Evolutionary conservation across 2,113 vertebrate genomes (phyloP).

Genomic region (Gymnorhina tibicen): DNA sequence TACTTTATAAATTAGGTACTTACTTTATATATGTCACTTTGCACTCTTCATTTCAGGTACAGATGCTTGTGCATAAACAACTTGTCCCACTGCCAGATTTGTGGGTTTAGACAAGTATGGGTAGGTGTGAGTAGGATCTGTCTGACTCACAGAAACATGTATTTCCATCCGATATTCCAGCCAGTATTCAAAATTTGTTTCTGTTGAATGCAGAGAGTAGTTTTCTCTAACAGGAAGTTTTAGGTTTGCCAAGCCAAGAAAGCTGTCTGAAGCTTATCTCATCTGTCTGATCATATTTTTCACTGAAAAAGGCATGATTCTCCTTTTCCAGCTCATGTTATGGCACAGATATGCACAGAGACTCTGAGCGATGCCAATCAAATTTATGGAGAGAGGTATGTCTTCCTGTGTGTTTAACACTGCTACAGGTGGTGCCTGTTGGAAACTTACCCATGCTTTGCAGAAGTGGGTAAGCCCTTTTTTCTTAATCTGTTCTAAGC

Average conservation of each 20-base stretch:
- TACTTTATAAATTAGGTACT: not conserved
- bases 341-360: not conserved
- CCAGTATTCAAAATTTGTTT: not conserved
- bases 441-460: not conserved
- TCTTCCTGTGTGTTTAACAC: not conserved
- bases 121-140: not conserved
- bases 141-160: not conserved
- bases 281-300: not conserved
- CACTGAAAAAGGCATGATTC: not conserved
- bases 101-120: not conserved
- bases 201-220: not conserved
- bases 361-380: not conserved
- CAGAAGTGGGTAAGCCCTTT: not conserved
- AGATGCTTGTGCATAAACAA: not conserved
- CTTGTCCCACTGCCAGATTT: constrained; percentile 3
- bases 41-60: not conserved
- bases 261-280: constrained; percentile 11
- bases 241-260: not conserved
- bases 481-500: not conserved
- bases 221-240: constrained; percentile 7
- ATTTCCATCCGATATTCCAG: not conserved
- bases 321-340: not conserved
- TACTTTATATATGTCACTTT: not conserved
- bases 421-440: not conserved
- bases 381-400: not conserved